Conservation (phyloP, 2,113 vertebrate genomes). For the Albula glossodonta region DNA sequence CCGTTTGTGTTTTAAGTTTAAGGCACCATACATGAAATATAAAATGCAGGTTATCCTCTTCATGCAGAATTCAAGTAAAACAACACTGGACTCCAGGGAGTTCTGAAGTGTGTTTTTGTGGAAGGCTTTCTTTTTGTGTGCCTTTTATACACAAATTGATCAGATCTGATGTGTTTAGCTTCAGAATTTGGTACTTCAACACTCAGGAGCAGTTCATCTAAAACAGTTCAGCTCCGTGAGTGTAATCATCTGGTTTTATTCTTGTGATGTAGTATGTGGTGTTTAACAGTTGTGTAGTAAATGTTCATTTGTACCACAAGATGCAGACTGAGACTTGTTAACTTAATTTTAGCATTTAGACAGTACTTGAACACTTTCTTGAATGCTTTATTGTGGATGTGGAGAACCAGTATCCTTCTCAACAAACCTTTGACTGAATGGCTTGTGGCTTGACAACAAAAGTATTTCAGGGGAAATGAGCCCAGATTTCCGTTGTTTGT, state of each 20-base stretch:
- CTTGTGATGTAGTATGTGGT: not conserved
- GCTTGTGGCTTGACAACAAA: not conserved
- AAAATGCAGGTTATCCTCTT: no score
- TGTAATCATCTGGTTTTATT: not conserved
- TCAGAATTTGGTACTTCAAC: no score
- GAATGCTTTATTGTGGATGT: not conserved
- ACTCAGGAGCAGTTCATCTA: not conserved
- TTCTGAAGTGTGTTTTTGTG: no score
- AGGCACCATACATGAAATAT: not conserved
- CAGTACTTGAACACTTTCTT: not conserved
- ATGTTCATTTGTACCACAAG: not conserved
- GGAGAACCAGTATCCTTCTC: not conserved
- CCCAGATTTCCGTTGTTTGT: not conserved
- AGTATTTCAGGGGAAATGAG: not conserved
- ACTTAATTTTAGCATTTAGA: not conserved
- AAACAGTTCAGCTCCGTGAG: not conserved
- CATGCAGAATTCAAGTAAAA: no score
- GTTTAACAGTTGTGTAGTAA: not conserved
- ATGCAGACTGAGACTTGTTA: not conserved
- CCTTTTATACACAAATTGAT: no score
- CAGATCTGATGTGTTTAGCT: no score
- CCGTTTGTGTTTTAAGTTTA: not conserved
- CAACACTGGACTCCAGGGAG: no score
- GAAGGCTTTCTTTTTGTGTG: no score
- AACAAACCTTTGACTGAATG: not conserved